phyloP scores from a whole-genome alignment of 2,797 vertebrate genomes.

The Alcedo atthis region DNA sequence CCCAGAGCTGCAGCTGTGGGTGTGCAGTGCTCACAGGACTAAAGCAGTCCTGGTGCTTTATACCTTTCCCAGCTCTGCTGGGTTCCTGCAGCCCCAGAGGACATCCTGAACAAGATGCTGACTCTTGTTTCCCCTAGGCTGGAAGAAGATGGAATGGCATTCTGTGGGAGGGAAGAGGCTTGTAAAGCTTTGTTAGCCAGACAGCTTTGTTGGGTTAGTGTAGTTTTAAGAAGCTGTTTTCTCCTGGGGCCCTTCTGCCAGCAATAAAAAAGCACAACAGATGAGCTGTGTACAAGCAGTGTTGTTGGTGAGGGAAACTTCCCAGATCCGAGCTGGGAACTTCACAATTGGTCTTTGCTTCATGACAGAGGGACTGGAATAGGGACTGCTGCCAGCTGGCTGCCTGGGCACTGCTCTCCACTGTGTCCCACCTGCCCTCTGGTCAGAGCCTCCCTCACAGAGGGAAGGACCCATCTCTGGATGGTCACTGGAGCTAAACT shows the following conservation, averaged over 20 bases:
- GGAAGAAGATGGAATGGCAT: accelerated
- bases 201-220: not conserved
- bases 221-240: not conserved
- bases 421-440: accelerated
- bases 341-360: not conserved
- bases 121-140: not conserved
- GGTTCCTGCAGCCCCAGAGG: not conserved
- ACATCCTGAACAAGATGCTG: accelerated
- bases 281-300: not conserved
- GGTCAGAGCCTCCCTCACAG: accelerated
- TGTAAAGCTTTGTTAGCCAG: not conserved
- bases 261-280: too few species aligned
- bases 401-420: too few species aligned
- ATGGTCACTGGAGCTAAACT: not conserved
- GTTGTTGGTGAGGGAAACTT: not conserved
- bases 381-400: accelerated
- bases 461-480: not conserved
- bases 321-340: not conserved
- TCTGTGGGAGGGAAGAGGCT: not conserved
- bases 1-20: not conserved
- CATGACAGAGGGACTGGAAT: accelerated
- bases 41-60: too few species aligned
- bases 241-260: not conserved
- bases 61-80: not conserved
- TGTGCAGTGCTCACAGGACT: not conserved